Conservation (phyloP, 2,113 vertebrate species). For the Phalacrocorax brasilianus region DNA sequence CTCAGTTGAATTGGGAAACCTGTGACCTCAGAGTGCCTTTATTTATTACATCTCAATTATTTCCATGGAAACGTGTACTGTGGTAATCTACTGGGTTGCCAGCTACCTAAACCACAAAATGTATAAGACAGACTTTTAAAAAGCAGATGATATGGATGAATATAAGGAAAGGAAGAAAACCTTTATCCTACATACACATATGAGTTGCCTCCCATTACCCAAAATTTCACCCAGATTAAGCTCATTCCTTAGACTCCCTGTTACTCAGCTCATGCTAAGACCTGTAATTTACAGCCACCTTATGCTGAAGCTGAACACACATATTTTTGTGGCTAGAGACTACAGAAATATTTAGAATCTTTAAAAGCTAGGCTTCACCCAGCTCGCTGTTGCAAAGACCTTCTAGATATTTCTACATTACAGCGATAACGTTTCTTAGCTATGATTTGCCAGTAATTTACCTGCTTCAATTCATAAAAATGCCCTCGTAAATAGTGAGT, state of each 20-base stretch:
- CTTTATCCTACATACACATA: background rate
- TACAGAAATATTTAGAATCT: constrained; percentile 14
- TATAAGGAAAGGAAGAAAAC: constrained; percentile 18
- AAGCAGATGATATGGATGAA: background rate
- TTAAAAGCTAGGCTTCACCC: constrained; percentile 6
- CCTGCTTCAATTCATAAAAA: constrained; percentile 41
- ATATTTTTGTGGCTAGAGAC: background rate
- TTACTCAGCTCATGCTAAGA: constrained; percentile 49
- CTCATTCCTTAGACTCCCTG: background rate
- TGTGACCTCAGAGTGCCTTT: constrained; percentile 77
- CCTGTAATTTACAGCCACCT: constrained; percentile 57
- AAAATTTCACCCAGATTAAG: constrained; percentile 32
- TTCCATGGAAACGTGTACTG: constrained; percentile 77
- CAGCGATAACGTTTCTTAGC: background rate
- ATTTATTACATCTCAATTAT: constrained; percentile 82
- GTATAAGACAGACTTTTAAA: constrained; percentile 52
- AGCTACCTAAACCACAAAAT: constrained; percentile 67
- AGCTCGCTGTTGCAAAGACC: constrained; percentile 4
- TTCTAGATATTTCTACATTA: constrained; percentile 51
- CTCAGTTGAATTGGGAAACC: constrained; percentile 72
- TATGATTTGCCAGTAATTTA: constrained; percentile 15
- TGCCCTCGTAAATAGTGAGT: background rate
- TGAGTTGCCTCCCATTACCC: background rate
- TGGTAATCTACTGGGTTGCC: constrained; percentile 58
- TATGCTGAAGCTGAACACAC: constrained; percentile 29